Evolutionary conservation across 2,113 vertebrate genomes (phyloP).

Genomic region (Corythornis madagascariensis): DNA sequence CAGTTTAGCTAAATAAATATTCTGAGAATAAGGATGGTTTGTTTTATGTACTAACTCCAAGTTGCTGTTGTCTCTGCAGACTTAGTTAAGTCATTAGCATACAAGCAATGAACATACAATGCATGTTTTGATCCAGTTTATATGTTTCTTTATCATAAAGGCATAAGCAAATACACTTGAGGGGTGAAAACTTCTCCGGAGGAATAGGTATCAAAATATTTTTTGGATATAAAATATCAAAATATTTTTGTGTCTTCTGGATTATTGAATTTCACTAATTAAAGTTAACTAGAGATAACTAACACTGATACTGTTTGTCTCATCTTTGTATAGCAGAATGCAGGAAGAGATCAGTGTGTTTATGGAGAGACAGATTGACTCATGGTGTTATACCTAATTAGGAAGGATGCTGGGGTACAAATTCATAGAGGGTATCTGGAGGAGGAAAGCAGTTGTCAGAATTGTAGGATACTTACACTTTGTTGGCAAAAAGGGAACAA

Average conservation of each 20-base stretch:
- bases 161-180: accelerated
- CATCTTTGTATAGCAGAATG: not conserved
- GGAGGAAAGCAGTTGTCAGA: not conserved
- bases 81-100: not conserved
- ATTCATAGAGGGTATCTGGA: not conserved
- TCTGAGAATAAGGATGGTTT: not conserved
- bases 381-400: not conserved
- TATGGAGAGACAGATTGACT: not conserved
- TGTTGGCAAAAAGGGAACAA: not conserved
- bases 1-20: not conserved
- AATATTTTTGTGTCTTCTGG: not conserved
- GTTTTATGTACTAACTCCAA: not conserved
- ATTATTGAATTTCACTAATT: not conserved
- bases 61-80: not conserved
- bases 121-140: not conserved
- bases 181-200: not conserved
- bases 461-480: not conserved
- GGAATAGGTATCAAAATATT: not conserved
- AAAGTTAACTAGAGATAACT: not conserved
- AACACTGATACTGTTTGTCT: not conserved
- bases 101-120: not conserved
- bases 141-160: not conserved
- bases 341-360: not conserved
- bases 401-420: not conserved
- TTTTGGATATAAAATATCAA: not conserved